Evolutionary conservation across 2,888 invertebrate genomes (phyloP), one percentile per base, ranked within the genome.

Genomic region (Cephonodes hylas): DNA sequence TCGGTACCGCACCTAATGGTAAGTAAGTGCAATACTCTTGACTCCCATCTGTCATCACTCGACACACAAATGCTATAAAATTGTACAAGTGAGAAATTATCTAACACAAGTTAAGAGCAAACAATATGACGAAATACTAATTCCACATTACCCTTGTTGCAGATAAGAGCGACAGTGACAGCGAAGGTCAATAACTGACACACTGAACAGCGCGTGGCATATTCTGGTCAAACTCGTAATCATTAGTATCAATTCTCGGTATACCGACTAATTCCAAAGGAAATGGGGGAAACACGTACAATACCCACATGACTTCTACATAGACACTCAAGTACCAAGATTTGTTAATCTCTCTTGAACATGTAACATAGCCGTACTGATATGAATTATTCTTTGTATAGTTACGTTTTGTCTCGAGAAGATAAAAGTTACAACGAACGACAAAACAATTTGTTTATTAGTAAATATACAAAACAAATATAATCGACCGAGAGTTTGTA

Each of bases 101-200:
- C 18, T 15, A 7, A 8, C 53, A 53, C 13, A 25, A 46, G 23
- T n/a, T 6, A 23, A 23, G 53, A 53, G 22, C 6, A 31, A 22
- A 58, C 7, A 59, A 7, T 23, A 27, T 62, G 59, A 59, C 6
- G 62, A 48, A 53, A 48, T 8, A 38, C 34, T 56, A 44, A 57
- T 42, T 13, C 20, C 34, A 1, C 13, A 38, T 61, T 61, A 42
- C 42, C n/a, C 5, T 61, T 72, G 63, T 95, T 94, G 69, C 94
- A 97, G 97, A 97, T 94, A 97, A 97, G 94, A 97, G 97, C 93
- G 97, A 97, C 95, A 97, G 96, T 93, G 97, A 97, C 94, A 97
- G 97, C 93, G 97, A 97, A 94, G 97, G 97, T 93, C 97, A 97
- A 93, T 97, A 95, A 95, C 80, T 66, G 71, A 72, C 76, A 72